Percentiles rank a stretch among this genome's conserved stretches.
phyloP scores from a whole-genome alignment of 2,888 invertebrate species.

The Tuberolachnus salignus region DNA sequence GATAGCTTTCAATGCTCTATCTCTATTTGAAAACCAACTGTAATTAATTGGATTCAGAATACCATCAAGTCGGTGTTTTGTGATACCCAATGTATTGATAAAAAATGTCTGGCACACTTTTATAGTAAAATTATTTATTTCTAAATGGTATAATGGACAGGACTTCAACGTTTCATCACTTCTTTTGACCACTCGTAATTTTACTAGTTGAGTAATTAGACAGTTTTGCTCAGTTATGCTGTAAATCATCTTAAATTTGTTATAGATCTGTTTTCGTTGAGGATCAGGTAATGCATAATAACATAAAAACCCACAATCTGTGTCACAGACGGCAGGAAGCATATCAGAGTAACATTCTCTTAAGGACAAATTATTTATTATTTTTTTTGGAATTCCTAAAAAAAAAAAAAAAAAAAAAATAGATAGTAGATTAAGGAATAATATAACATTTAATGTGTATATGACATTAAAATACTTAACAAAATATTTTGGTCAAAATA shows the following conservation, averaged over 20 bases:
- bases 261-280: constrained; percentile 7
- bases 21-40: constrained; percentile 36
- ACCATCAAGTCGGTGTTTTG: constrained; percentile 9
- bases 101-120: constrained; percentile 39
- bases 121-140: neutral
- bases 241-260: constrained; percentile 1
- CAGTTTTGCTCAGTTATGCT: constrained; percentile 28
- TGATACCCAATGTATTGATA: constrained; percentile 24
- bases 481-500: neutral
- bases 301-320: constrained; percentile 12
- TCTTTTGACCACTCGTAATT: neutral
- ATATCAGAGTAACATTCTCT: constrained; percentile 17
- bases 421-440: neutral
- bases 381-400: constrained; percentile 16
- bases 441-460: too few relatives aligned
- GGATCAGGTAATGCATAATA: neutral
- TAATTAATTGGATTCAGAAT: constrained; percentile 12
- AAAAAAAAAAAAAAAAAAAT: neutral
- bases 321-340: neutral
- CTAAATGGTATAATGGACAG: constrained; percentile 2
- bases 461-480: too few relatives aligned
- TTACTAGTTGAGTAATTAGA: constrained; percentile 9
- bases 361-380: constrained; percentile 14
- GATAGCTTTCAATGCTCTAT: neutral
- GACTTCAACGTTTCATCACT: neutral